Conservation (phyloP, 2,113 vertebrate genomes). For the Trochalopteron elliotii region DNA sequence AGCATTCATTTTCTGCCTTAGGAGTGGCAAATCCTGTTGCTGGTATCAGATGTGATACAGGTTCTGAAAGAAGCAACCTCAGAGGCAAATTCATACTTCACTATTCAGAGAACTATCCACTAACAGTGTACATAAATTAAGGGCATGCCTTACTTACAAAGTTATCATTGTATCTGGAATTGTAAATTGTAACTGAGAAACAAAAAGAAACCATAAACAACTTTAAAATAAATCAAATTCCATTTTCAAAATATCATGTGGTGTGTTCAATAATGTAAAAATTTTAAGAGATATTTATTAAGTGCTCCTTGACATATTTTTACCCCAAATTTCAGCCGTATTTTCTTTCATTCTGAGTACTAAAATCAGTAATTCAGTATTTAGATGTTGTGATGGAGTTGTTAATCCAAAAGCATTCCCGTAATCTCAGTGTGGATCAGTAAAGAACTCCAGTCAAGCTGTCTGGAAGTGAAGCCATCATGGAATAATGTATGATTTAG, state of each 20-base stretch:
- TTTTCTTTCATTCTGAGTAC: neutral
- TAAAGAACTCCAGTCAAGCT: neutral
- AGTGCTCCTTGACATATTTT: neutral
- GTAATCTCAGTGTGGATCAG: neutral
- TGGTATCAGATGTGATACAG: constrained; percentile 23
- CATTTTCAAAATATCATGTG: neutral
- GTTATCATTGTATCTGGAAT: neutral
- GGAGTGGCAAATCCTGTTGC: neutral
- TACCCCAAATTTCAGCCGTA: neutral
- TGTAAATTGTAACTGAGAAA: neutral
- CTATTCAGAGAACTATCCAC: neutral
- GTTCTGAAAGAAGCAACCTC: constrained; percentile 19
- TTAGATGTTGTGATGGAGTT: neutral
- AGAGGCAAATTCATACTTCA: constrained; percentile 9
- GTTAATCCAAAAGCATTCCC: neutral
- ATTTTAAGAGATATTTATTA: neutral
- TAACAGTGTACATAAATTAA: neutral
- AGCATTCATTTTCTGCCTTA: constrained; percentile 24
- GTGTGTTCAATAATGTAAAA: neutral
- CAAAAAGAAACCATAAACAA: neutral
- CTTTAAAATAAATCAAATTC: neutral
- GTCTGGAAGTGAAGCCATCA: neutral
- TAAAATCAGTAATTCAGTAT: neutral
- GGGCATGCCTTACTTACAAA: neutral
- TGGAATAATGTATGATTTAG: neutral